Percentiles rank a stretch among this genome's conserved stretches.
These are phyloP conservation scores for Malthinus flaveolus DNA, from an alignment of 2,888 invertebrate species.

Conservation along the genomic window DNA sequence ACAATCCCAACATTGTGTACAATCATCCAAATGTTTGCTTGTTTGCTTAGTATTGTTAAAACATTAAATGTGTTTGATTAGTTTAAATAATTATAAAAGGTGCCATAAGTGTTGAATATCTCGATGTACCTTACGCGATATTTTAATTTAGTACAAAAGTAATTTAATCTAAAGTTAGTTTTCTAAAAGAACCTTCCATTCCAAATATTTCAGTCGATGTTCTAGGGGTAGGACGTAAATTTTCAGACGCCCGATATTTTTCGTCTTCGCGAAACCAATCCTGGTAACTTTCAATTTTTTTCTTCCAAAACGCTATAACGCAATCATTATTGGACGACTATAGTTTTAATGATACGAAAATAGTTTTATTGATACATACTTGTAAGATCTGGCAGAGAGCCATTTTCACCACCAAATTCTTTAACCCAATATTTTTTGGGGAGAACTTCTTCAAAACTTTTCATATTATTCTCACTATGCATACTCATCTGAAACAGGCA, in stretches of 20 bases:
- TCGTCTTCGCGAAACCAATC: slow-evolving; percentile 59
- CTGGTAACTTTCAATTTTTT: slow-evolving; percentile 56
- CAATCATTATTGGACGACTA: not conserved
- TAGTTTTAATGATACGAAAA: too few species aligned
- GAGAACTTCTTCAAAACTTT: not conserved
- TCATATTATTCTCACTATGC: not conserved
- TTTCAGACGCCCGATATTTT: slow-evolving; percentile 56
- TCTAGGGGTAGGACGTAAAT: slow-evolving; percentile 57
- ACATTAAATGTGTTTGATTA: too few species aligned
- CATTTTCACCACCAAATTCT: not conserved
- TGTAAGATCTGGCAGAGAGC: not conserved
- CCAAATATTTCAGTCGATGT: slow-evolving; percentile 59
- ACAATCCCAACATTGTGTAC: too few species aligned
- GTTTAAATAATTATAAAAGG: too few species aligned
- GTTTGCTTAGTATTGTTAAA: too few species aligned
- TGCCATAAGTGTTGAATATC: too few species aligned
- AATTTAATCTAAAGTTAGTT: too few species aligned
- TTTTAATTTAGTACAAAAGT: too few species aligned
- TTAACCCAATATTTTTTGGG: not conserved
- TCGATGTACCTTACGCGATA: too few species aligned
- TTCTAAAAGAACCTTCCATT: slow-evolving; percentile 59
- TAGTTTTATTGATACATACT: not conserved
- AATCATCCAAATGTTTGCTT: too few species aligned
- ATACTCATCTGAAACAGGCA: not conserved
- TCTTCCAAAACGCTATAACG: slow-evolving; percentile 41